Evolutionary conservation across 1,140 invertebrate genomes (phyloP), one percentile per base, ranked within the genome.

Genomic region (Habropoda laboriosa): DNA sequence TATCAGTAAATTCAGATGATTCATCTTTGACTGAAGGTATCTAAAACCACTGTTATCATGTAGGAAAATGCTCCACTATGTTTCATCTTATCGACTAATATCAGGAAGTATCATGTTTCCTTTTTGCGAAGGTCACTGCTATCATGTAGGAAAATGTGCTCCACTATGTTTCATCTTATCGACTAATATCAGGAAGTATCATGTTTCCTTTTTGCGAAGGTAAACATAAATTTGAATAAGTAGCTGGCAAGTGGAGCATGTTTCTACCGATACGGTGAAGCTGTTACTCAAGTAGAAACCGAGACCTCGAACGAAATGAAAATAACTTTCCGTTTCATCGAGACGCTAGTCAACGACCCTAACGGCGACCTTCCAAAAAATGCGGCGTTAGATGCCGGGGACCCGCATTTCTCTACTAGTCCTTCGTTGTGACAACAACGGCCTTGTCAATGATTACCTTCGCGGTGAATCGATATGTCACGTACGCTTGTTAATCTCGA

Each of bases 321-420:
- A 77, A 58, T 57, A 21, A 70, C 63, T 80, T 53, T 72, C 42
- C 57, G 8, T 32, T 47, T 45, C 32, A 60, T 12, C 45, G 57
- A 49, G 21, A 45, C 35, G 38, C 1, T 61, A 67, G 87, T 89
- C 85, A 88, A 87, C 74, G 86, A 89, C 85, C 89, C 79, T 2
- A 64, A 21, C 7, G 55, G n/a, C 79, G 83, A 83, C 89, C 87
- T 90, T 89, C 64, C 80, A 51, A 89, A 90, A 89, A 87, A 89
- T 90, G 83, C 75, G 77, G 49, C 57, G 77, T 24, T 35, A 60
- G 55, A 61, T 61, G 51, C 74, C 53, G 45, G 77, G 58, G 42
- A 45, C 89, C 89, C 89, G 88, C 88, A 89, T 89, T 71, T 61
- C 60, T 38, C 35, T 63, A 12, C 24, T 24, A 67, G 74, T 75